Base-by-base conservation (phyloP, 2,797 vertebrate species). In the Squalus acanthias region DNA sequence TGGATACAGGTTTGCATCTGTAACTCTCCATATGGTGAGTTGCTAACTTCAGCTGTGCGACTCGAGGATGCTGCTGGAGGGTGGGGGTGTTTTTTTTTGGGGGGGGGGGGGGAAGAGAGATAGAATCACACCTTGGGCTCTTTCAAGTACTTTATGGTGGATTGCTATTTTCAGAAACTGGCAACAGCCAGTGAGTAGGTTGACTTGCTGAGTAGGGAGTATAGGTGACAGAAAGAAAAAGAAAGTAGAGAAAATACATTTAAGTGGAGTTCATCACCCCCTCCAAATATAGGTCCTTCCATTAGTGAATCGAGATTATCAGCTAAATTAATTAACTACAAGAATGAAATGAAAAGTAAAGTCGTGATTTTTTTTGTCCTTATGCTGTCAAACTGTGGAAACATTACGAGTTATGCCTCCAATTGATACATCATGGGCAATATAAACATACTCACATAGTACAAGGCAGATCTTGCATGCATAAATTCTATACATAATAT, bases 271-370 rank as follows among this genome's bases (percentile, higher is more conserved):
- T 60, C 50, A 60, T 12, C 26, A 60, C 8, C 50, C 15, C 57
- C 89, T 65, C 10, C 8, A 13, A 93, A 82, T 76, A 15, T 15
- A 91, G 57, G 29, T 26, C 95, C 29, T n/a, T 39, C 39, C 9
- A 57, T 79, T 20, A 22, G 60, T 67, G n/a, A 93, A 39, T 20
- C n/a, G 1, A 67, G 33, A 24, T 0, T 17, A 93, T 93, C 63
- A 93, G 22, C n/a, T 69, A 46, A 22, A 67, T 0, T 33, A 76
- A 29, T n/a, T 2, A 50, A 0, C 29, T 3, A 29, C 65, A 17
- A 88, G 53, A 96, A 26, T 65, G 26, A 53, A 63, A 79, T 26
- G 67, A 70, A 96, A 96, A 85, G 69, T 89, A 60, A 96, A 92
- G 26, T 96, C 13, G 89, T 96, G 22, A 85, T 6, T 39, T n/a